Evolutionary conservation across 2,888 invertebrate genomes (phyloP).

Genomic region (Nephrotoma appendiculata): DNA sequence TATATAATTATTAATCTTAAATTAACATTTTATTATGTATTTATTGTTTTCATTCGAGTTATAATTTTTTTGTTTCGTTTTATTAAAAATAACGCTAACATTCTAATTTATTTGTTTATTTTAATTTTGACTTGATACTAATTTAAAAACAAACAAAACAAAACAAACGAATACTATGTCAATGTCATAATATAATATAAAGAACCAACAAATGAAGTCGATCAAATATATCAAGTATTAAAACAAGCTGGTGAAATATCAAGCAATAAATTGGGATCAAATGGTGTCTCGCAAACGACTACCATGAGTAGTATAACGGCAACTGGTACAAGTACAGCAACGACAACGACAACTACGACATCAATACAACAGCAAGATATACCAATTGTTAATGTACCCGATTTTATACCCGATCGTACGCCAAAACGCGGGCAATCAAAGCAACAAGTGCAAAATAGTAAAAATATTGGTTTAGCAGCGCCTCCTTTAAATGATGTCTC

Average conservation of each 20-base stretch:
- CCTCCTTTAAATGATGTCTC: conserved; percentile 26
- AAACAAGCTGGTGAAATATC: conserved; percentile 82
- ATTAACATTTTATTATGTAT: not conserved
- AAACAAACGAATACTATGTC: not conserved
- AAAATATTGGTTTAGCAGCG: conserved; percentile 13
- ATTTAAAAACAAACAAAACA: not conserved
- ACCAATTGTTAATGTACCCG: conserved; percentile 30
- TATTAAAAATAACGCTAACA: not conserved
- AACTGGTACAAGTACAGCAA: conserved; percentile 10
- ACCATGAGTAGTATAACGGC: conserved; percentile 1
- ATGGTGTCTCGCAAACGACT: conserved; percentile 1
- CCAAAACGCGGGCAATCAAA: conserved; percentile 7
- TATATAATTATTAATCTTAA: not conserved
- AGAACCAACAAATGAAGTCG: conserved; percentile 41
- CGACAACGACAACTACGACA: conserved; percentile 9
- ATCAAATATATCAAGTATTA: conserved; percentile 88
- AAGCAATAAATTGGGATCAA: conserved; percentile 6
- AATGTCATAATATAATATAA: not conserved
- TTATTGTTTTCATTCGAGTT: not conserved
- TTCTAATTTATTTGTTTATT: not conserved
- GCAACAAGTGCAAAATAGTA: conserved; percentile 8
- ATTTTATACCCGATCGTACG: conserved; percentile 20
- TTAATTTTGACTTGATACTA: not conserved
- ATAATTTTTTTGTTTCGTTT: not conserved
- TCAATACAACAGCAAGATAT: conserved; percentile 20